Percentiles rank a stretch among this genome's conserved stretches.
These are phyloP conservation scores for Drosophila nannoptera DNA, from an alignment of 1,140 invertebrate species.

Conservation along the genomic window DNA sequence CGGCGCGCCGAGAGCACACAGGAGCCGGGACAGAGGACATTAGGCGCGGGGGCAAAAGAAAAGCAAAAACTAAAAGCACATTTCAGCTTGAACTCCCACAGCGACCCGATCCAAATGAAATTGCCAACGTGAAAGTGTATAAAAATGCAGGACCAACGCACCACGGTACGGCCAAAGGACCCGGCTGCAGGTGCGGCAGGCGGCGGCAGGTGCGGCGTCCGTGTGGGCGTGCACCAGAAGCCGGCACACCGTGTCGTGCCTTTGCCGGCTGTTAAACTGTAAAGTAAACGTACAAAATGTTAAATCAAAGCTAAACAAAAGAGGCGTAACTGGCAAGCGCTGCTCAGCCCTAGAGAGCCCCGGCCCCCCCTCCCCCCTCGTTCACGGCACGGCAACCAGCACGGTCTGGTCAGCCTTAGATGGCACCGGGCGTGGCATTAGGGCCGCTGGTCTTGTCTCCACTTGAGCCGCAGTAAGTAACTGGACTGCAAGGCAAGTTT, in stretches of 20 bases:
- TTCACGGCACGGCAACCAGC: not conserved
- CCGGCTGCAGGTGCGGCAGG: not conserved
- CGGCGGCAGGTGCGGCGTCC: not conserved
- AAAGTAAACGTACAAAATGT: conserved; percentile 77
- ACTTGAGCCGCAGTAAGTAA: conserved; percentile 19
- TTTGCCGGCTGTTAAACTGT: conserved; percentile 69
- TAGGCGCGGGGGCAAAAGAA: conserved; percentile 27
- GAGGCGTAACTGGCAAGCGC: conserved; percentile 60
- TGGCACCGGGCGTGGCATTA: conserved; percentile 13
- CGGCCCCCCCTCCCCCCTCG: not conserved
- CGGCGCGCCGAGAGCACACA: conserved; percentile 21
- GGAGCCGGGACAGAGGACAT: conserved; percentile 15
- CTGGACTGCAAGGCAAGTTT: conserved; percentile 29
- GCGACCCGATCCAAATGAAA: conserved; percentile 66
- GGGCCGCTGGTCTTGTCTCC: not conserved
- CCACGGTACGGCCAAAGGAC: not conserved
- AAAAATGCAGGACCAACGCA: conserved; percentile 52
- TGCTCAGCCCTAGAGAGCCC: conserved; percentile 1
- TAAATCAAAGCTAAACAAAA: conserved; percentile 77
- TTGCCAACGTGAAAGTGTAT: conserved; percentile 74
- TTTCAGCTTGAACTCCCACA: conserved; percentile 74
- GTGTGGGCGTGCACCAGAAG: not conserved
- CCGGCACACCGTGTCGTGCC: conserved; percentile 51
- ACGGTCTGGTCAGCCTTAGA: conserved; percentile 40
- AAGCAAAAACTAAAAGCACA: conserved; percentile 66